Evolutionary conservation across 1,140 invertebrate genomes (phyloP), one percentile per base, ranked within the genome.

Genomic region (Drosophila funebris): DNA sequence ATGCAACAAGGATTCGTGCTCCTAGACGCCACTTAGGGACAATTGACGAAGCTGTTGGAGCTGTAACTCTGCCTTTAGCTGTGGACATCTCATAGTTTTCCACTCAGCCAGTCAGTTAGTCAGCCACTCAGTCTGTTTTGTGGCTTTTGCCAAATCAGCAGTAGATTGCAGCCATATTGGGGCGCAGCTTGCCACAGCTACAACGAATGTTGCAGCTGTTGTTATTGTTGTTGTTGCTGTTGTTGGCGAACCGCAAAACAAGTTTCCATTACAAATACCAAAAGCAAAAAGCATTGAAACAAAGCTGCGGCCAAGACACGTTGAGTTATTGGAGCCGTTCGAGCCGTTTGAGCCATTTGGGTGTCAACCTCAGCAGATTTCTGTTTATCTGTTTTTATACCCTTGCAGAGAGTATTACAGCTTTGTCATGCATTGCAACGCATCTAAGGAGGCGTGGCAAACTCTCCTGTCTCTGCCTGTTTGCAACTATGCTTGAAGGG

Each of bases 351-450:
- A 16, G 11, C 60, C 46, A 31, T 46, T 69, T 71, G 64, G 82
- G 74, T 87, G 82, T 87, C 83, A 87, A 87, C 78, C 82, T 71
- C 76, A 85, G 78, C 82, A 85, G 53, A 72, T 78, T 87, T 67
- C 61, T 44, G 33, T 73, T 44, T 6, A 11, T n/a, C 14, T 39
- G 37, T 24, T 33, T 50, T 13, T 13, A 36, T 36, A 36, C 33
- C 33, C 11, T 36, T 13, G 5, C 33, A 4, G 33, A 13, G 11
- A 3, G 4, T 13, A 41, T 39, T 50, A 20, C 24, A 31, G 53
- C 29, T 9, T 13, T 33, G n/a, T 36, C 1, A 13, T 11, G 0
- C 0, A 13, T 0, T 13, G 2, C 1, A n/a, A 13, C 11, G n/a
- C n/a, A 36, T 36, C 0, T 2, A 36, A 36, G 33, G n/a, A n/a